Conservation (phyloP, 1,140 invertebrate genomes). For the Cherax destructor region DNA sequence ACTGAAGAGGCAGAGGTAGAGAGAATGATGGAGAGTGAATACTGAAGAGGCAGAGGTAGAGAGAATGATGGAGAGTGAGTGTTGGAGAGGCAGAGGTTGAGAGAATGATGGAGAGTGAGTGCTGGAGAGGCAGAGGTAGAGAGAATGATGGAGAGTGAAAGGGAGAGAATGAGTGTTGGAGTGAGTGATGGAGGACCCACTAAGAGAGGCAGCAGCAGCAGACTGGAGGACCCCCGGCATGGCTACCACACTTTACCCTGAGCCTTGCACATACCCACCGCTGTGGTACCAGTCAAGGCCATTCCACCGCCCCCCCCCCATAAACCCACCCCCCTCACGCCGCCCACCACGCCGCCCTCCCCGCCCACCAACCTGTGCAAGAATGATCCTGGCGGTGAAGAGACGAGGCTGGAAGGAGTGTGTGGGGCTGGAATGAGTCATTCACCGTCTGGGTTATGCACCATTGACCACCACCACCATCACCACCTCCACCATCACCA, state of each 20-base stretch:
- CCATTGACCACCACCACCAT: constrained; percentile 21
- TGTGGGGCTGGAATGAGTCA: constrained; percentile 36
- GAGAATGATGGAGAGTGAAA: too few relatives aligned
- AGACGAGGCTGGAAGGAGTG: constrained; percentile 28
- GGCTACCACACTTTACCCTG: background rate
- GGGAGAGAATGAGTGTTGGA: too few relatives aligned
- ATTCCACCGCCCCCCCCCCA: background rate
- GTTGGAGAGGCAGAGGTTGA: too few relatives aligned
- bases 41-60: too few relatives aligned
- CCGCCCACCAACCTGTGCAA: background rate
- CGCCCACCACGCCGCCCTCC: background rate
- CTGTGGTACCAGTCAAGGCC: background rate
- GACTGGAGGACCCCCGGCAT: too few relatives aligned
- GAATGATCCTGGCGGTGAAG: background rate
- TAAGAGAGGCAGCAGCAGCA: too few relatives aligned
- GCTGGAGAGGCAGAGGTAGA: too few relatives aligned
- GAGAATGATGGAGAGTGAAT: too few relatives aligned
- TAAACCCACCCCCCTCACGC: background rate
- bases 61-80: too few relatives aligned
- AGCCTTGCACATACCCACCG: background rate
- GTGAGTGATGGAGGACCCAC: too few relatives aligned
- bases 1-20: too few relatives aligned
- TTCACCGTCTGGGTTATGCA: constrained; percentile 36
- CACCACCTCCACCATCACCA: background rate
- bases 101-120: too few relatives aligned